A percentile compares a stretch with the other conserved stretches of the same genome.
phyloP scores from a whole-genome alignment of 2,888 invertebrate species.

The Drosophila phalerata region DNA sequence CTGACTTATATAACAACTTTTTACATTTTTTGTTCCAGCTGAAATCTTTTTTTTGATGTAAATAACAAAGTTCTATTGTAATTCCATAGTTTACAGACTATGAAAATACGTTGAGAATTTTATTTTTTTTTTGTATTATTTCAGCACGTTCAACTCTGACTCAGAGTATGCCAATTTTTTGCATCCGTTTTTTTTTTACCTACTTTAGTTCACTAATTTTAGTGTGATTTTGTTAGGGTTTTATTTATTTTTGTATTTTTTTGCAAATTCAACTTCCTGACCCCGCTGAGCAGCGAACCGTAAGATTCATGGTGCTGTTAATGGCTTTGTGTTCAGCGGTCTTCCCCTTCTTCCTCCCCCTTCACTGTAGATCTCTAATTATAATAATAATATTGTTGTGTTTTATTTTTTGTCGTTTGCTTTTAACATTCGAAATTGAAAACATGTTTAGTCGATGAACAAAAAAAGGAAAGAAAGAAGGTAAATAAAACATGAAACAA shows the following conservation, averaged over 20 bases:
- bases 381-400: slow-evolving; percentile 74
- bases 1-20: not conserved
- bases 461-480: slow-evolving; percentile 2
- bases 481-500: slow-evolving; percentile 22
- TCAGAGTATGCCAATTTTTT: slow-evolving; percentile 21
- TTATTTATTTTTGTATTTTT: slow-evolving; percentile 43
- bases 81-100: not conserved
- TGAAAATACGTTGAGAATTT: slow-evolving; percentile 27
- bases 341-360: not conserved
- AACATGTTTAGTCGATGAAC: slow-evolving; percentile 65
- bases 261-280: slow-evolving; percentile 62
- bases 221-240: slow-evolving; percentile 24
- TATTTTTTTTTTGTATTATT: slow-evolving; percentile 22
- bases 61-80: slow-evolving; percentile 7
- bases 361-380: slow-evolving; percentile 51
- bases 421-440: slow-evolving; percentile 58
- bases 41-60: not conserved
- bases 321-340: slow-evolving; percentile 56
- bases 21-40: not conserved
- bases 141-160: slow-evolving; percentile 45
- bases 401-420: slow-evolving; percentile 37
- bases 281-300: slow-evolving; percentile 74
- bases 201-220: slow-evolving; percentile 59
- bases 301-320: slow-evolving; percentile 61
- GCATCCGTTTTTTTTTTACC: slow-evolving; percentile 3